A percentile compares a stretch with the other conserved stretches of the same genome.
Conservation (phyloP, 2,113 vertebrate genomes). For the Bungarus multicinctus region DNA sequence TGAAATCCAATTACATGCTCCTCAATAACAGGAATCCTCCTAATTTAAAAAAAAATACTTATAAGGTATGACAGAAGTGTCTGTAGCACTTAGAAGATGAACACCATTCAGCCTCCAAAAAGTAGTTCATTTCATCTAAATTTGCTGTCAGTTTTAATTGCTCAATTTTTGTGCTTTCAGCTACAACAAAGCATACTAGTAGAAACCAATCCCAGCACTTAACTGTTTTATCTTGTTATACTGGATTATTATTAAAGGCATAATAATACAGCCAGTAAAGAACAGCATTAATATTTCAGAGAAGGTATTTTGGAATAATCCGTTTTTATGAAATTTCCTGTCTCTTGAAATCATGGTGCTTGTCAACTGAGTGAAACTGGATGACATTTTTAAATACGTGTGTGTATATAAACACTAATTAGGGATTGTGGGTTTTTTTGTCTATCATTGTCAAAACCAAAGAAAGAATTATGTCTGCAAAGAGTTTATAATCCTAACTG, state of each 20-base stretch:
- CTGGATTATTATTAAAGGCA: not conserved
- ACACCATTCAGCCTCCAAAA: not conserved
- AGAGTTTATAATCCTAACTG: not conserved
- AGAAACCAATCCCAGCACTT: not conserved
- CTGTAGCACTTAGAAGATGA: not conserved
- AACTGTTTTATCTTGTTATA: not conserved
- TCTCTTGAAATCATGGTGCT: not conserved
- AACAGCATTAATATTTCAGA: not conserved
- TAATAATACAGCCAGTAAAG: not conserved
- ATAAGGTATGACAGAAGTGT: not conserved
- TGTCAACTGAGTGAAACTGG: not conserved
- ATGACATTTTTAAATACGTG: not conserved
- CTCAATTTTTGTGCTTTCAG: not conserved
- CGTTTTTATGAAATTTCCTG: not conserved
- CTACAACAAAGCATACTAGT: not conserved
- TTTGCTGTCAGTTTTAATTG: not conserved
- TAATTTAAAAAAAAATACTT: not conserved
- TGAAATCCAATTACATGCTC: not conserved
- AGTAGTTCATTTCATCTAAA: not conserved
- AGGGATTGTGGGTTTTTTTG: not conserved
- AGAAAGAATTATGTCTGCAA: not conserved
- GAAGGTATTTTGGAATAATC: not conserved
- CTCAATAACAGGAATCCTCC: not conserved
- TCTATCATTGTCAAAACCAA: not conserved
- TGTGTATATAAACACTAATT: not conserved